These are phyloP conservation scores for Amiota communis DNA, from an alignment of 2,888 invertebrate genomes.

Conservation along the genomic window DNA sequence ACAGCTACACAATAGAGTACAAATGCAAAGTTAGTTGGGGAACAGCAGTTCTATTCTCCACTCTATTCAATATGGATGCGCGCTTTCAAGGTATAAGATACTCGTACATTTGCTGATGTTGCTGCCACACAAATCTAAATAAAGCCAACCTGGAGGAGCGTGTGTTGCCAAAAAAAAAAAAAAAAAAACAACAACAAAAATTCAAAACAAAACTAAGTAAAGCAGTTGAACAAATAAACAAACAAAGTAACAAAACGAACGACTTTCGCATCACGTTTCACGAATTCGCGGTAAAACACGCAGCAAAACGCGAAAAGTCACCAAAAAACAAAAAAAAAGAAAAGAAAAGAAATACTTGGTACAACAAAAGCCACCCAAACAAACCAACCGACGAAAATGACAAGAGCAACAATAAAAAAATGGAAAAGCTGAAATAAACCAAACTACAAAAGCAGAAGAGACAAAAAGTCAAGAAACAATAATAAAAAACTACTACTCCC, in stretches of 20 bases:
- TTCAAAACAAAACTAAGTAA: constrained; percentile 32
- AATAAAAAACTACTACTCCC: too few relatives aligned
- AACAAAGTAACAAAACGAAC: constrained; percentile 46
- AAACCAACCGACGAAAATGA: background rate
- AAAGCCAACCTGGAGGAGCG: background rate
- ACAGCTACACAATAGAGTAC: background rate
- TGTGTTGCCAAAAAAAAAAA: too few relatives aligned
- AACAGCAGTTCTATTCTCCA: background rate
- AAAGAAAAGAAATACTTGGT: background rate
- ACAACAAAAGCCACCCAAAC: constrained; percentile 20
- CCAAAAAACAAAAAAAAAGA: background rate
- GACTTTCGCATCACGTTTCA: constrained; percentile 67
- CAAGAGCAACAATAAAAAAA: constrained; percentile 11
- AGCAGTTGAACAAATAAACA: constrained; percentile 32
- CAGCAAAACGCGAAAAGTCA: background rate
- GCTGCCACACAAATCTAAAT: constrained; percentile 19
- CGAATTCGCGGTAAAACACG: constrained; percentile 63
- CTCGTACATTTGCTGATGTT: background rate
- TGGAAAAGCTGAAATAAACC: constrained; percentile 9
- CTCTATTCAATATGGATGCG: constrained; percentile 14
- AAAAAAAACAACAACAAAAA: background rate
- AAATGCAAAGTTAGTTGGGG: background rate
- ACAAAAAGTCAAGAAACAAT: background rate
- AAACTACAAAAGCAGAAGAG: background rate
- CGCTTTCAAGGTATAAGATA: background rate